Conservation (phyloP, 2,797 vertebrate genomes). For the Scarus forsteni region DNA sequence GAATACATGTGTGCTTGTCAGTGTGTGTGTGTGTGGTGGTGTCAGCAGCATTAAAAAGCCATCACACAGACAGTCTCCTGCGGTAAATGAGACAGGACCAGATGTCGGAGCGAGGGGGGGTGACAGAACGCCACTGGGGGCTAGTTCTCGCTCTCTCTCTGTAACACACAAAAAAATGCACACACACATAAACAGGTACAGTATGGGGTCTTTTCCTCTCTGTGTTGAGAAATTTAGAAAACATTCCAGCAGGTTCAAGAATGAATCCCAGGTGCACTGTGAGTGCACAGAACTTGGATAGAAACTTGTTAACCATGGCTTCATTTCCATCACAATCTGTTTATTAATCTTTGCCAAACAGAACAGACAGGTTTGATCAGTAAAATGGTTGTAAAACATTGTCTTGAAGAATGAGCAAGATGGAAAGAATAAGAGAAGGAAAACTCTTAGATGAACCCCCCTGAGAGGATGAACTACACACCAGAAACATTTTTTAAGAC, state of each 20-base stretch:
- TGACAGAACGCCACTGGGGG: slow-evolving; percentile 75
- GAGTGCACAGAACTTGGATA: not conserved
- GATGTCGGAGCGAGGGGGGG: slow-evolving; percentile 84
- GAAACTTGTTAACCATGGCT: not conserved
- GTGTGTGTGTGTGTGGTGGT: slow-evolving; percentile 42
- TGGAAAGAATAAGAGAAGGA: not conserved
- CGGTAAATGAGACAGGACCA: slow-evolving; percentile 87
- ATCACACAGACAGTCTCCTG: slow-evolving; percentile 82
- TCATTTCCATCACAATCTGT: not conserved
- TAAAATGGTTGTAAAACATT: not conserved
- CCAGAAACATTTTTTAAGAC: too few relatives aligned
- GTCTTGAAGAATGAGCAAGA: not conserved
- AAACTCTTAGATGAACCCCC: not conserved
- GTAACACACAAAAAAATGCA: slow-evolving; percentile 25
- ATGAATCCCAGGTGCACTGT: slow-evolving; percentile 60
- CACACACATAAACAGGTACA: slow-evolving; percentile 29
- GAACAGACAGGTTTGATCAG: not conserved
- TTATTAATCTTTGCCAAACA: not conserved
- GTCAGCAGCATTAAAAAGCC: slow-evolving; percentile 85
- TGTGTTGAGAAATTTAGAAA: slow-evolving; percentile 61
- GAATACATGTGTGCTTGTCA: slow-evolving; percentile 12
- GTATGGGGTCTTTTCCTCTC: slow-evolving; percentile 47
- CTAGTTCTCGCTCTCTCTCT: slow-evolving; percentile 43
- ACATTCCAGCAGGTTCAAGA: slow-evolving; percentile 57
- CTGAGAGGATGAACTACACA: not conserved